Evolutionary conservation across 2,797 vertebrate species (phyloP), one percentile per base, ranked within the genome.

Genomic region (Tokudaia tokunoshimensis): DNA sequence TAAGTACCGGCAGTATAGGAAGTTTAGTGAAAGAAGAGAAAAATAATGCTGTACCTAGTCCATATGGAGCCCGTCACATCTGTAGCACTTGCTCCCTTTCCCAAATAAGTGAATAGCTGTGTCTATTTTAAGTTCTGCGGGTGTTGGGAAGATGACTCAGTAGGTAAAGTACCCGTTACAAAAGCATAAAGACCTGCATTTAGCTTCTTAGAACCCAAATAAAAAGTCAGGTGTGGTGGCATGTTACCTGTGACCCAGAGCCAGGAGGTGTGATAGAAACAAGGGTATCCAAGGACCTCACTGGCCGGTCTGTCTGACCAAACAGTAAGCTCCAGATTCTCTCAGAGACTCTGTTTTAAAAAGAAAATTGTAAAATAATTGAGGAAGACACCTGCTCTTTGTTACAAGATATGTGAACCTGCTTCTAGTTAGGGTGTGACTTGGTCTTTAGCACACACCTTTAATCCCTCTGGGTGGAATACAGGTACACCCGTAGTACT

Each of bases 1-100:
- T 26, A 70, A 91, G 79, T 70, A 37, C 65, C 52, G 5, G 26
- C 63, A 91, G 22, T 80, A 81, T 15, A 88, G 61, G 44, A 88
- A 74, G 92, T 84, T 50, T 75, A 19, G 86, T 37, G 20, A 74
- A 86, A 93, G 31, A n/a, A 91, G 81, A 96, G 31, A 80, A 79
- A 91, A 93, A 34, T 24, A 81, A 37, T 57, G 61, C 17, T 26
- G 63, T 80, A 61, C 52, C 17, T 50, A 26, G 26, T 65, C 2
- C 79, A 24, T 65, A 74, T 17, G 37, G 37, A 41, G 4, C 70
- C 15, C 2, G 31, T 55, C 72, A 75, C 4, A 79, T 61, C 31
- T 59, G 13, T 13, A 29, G 14, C 3, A 74, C 52, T 22, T 44
- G 7, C 2, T 29, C 14, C n/a, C 24, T 74, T 88, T 20, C 70